Conservation (phyloP, 1,140 invertebrate genomes). For the Yoshiicerus persimilis region DNA sequence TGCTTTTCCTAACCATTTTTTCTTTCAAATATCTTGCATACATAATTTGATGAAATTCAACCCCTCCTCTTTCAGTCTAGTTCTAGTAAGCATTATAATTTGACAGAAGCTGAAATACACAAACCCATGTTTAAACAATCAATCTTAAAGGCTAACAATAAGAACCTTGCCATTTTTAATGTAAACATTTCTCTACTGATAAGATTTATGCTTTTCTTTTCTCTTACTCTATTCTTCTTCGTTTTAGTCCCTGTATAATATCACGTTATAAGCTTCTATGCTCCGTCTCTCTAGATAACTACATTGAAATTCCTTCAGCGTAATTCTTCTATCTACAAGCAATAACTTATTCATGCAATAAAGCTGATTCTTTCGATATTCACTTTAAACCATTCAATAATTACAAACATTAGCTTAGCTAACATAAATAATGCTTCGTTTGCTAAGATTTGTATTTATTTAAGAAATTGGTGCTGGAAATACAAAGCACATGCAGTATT, state of each 20-base stretch:
- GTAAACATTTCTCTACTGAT: neutral
- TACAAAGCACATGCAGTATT: too few relatives aligned
- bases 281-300: neutral
- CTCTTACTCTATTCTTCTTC: neutral
- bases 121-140: constrained; percentile 13
- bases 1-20: too few relatives aligned
- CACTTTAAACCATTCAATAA: neutral
- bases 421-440: neutral
- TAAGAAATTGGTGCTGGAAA: too few relatives aligned
- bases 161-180: neutral
- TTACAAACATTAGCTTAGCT: neutral
- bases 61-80: constrained; percentile 1
- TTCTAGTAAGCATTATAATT: constrained; percentile 8
- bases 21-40: neutral
- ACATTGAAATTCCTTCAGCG: neutral
- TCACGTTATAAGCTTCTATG: neutral
- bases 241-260: neutral
- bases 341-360: neutral
- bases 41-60: neutral
- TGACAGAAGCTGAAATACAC: neutral
- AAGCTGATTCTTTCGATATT: neutral
- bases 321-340: neutral
- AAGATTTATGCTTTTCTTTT: neutral
- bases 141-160: neutral
- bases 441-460: too few relatives aligned